These are phyloP conservation scores for Melanotus villosus DNA, from an alignment of 2,888 invertebrate species.

Conservation along the genomic window DNA sequence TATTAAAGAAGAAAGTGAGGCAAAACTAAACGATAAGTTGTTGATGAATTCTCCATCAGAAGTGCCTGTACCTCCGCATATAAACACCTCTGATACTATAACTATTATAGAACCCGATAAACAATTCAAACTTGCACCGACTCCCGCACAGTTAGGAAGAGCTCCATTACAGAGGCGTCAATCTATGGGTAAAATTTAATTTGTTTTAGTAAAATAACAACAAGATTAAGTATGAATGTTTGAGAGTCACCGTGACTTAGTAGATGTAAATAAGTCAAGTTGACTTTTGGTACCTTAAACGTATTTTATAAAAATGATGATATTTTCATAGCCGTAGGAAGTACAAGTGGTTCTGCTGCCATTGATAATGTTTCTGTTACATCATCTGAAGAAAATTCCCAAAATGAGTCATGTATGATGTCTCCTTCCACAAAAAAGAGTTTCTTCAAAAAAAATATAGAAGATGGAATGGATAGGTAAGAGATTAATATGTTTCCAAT, in stretches of 20 bases:
- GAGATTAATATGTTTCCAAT: too few species aligned
- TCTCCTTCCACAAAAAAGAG: slow-evolving; percentile 82
- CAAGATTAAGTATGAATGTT: too few species aligned
- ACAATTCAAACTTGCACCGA: slow-evolving; percentile 88
- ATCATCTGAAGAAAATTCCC: slow-evolving; percentile 51
- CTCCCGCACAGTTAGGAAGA: slow-evolving; percentile 93
- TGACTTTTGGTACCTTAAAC: too few species aligned
- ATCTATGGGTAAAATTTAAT: slow-evolving; percentile 77
- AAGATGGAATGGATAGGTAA: slow-evolving; percentile 94
- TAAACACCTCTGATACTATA: slow-evolving; percentile 40
- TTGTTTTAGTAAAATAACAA: too few species aligned
- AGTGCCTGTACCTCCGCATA: slow-evolving; percentile 52
- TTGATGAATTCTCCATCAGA: slow-evolving; percentile 52
- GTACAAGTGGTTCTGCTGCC: slow-evolving; percentile 33
- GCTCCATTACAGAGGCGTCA: slow-evolving; percentile 91
- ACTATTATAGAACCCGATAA: slow-evolving; percentile 51
- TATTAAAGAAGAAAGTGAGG: slow-evolving; percentile 30
- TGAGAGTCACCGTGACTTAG: too few species aligned
- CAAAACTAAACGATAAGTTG: slow-evolving; percentile 35
- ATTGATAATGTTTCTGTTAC: slow-evolving; percentile 36
- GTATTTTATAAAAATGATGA: too few species aligned
- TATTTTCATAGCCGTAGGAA: slow-evolving; percentile 46
- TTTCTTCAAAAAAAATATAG: slow-evolving; percentile 88
- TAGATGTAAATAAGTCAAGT: too few species aligned
- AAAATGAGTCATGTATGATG: slow-evolving; percentile 66